Evolutionary conservation across 1,140 invertebrate genomes (phyloP), one percentile per base, ranked within the genome.

Genomic region (Limonius californicus): DNA sequence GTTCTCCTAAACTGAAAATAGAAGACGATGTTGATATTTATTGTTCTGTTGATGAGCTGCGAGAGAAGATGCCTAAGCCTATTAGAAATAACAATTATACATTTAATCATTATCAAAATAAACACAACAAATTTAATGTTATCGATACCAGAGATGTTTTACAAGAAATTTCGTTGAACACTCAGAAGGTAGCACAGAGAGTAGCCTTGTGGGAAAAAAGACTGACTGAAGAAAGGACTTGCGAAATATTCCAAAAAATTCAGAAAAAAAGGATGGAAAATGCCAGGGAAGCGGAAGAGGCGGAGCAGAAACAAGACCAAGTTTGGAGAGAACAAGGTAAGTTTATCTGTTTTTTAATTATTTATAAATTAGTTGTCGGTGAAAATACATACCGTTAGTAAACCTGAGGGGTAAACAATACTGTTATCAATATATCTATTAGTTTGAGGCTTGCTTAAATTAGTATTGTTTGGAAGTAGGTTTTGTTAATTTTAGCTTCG

Each of bases 201-300:
- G 82, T 86, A 59, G 83, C 84, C 6, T 78, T 81, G 58, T 86
- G 83, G 84, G 85, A 86, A 74, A 76, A 83, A 35, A 79, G 81
- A 54, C 78, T 85, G 57, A 83, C 82, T 47, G 84, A 83, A 16
- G 82, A 84, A 61, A 74, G 83, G 2, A 83, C 84, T 0, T 81
- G 80, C 1, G 82, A 85, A 74, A 84, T 85, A 35, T 78, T 84
- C 69, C 77, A 82, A 16, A 80, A 76, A 8, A 74, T 85, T 35
- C 74, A 81, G 20, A 81, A 79, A 42, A 74, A 84, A 55, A 77
- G 83, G 54, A 76, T 82, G 21, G 77, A 83, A 64, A 79, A 76
- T 4, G 76, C 79, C 9, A 73, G 80, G 35, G 81, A 85, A 72
- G 83, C 83, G 0, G 82, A 84, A 71, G 78, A 84, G 65, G 79